Evolutionary conservation across 2,113 vertebrate genomes (phyloP).

Genomic region (Proterorhinus semilunaris): DNA sequence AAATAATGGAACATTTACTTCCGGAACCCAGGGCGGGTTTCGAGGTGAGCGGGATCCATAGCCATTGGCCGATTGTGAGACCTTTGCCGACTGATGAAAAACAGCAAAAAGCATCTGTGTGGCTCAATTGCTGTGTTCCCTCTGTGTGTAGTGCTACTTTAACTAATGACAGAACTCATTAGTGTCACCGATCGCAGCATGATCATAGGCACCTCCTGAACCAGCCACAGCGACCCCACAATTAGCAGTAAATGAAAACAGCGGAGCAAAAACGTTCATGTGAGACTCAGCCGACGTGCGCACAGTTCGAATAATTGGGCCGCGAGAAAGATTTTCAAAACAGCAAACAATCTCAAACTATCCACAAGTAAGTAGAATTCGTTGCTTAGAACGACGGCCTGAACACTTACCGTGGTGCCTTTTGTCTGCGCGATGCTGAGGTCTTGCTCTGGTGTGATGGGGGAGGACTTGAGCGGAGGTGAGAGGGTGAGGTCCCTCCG

Average conservation of each 20-base stretch:
- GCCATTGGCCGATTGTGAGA: background rate
- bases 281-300: background rate
- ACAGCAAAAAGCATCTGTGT: background rate
- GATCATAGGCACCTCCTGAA: background rate
- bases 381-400: too few species aligned
- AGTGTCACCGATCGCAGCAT: background rate
- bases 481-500: slow-evolving; percentile 93
- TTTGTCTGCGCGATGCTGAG: slow-evolving; percentile 83
- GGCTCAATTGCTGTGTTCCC: background rate
- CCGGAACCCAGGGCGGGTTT: too few species aligned
- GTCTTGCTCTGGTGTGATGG: slow-evolving; percentile 86
- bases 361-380: too few species aligned
- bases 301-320: too few species aligned
- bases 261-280: background rate
- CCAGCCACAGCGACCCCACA: background rate
- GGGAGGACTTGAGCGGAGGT: slow-evolving; percentile 90
- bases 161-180: slow-evolving; percentile 2
- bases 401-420: slow-evolving; percentile 83
- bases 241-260: background rate
- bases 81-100: background rate
- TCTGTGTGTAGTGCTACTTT: background rate
- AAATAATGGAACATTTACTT: background rate
- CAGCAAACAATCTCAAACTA: too few species aligned
- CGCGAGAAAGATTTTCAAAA: too few species aligned
- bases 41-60: background rate